phyloP scores from a whole-genome alignment of 2,888 invertebrate genomes.

The Tetranychus piercei region DNA sequence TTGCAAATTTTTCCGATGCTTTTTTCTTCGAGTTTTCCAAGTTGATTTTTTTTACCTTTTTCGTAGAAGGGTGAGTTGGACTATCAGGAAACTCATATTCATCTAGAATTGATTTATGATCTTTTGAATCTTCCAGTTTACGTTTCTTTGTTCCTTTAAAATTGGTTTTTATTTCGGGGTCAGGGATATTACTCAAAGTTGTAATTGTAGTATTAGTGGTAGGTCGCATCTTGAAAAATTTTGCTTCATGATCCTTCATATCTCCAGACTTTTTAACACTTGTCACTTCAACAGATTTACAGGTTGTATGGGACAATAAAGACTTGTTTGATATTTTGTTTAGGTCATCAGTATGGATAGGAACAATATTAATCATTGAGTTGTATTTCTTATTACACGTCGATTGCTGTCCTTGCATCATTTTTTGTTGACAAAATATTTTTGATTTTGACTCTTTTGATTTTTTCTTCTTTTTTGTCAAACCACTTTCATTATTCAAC shows the following conservation, averaged over 20 bases:
- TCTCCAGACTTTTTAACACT: not conserved
- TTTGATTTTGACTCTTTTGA: slow-evolving; percentile 5
- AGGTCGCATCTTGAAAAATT: slow-evolving; percentile 12
- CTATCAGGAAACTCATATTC: slow-evolving; percentile 21
- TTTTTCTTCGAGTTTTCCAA: slow-evolving; percentile 4
- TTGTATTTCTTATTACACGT: not conserved
- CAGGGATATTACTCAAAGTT: slow-evolving; percentile 2
- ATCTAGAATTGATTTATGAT: slow-evolving; percentile 9
- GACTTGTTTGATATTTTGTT: not conserved
- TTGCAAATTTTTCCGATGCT: not conserved
- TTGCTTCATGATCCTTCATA: not conserved
- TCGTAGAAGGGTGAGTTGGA: slow-evolving; percentile 10
- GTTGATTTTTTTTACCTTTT: slow-evolving; percentile 4
- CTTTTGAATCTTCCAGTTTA: slow-evolving; percentile 12
- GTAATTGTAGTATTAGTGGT: not conserved
- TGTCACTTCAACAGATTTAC: slow-evolving; percentile 1
- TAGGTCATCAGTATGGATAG: not conserved
- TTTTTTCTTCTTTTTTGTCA: slow-evolving; percentile 8
- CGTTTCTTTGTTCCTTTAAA: slow-evolving; percentile 16
- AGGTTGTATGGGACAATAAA: not conserved
- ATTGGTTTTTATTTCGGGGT: slow-evolving; percentile 3
- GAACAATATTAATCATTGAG: slow-evolving; percentile 1
- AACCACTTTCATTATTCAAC: not conserved
- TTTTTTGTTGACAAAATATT: not conserved
- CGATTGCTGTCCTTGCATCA: not conserved